Conservation (phyloP, 2,113 vertebrate species). For the Uropsilus gracilis region DNA sequence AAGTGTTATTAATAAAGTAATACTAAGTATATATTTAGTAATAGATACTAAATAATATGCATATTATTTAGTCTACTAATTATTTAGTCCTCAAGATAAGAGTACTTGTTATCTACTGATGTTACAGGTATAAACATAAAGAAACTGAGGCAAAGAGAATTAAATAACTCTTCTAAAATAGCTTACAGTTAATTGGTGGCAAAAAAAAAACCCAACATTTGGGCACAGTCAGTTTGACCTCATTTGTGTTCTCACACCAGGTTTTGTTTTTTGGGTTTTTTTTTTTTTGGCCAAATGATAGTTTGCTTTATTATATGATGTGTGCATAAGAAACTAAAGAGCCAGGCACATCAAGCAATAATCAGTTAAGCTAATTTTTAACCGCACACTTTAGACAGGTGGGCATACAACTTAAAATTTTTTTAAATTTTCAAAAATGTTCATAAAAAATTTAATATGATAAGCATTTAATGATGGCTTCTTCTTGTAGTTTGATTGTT, state of each 20-base stretch:
- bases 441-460: constrained; percentile 88
- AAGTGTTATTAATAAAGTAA: no score
- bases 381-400: constrained; percentile 85
- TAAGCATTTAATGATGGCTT: constrained; percentile 88
- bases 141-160: constrained; percentile 13
- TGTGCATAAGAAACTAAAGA: constrained; percentile 88
- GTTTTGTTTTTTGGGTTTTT: no score
- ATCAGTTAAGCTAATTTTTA: constrained; percentile 82
- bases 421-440: no score
- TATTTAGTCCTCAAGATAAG: constrained; percentile 15
- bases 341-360: constrained; percentile 91
- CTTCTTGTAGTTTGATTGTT: constrained; percentile 87
- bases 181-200: background rate
- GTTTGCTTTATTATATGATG: constrained; percentile 88
- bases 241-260: background rate
- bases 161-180: constrained; percentile 2
- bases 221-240: background rate
- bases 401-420: constrained; percentile 88
- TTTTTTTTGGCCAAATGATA: constrained; percentile 74
- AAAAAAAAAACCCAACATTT: constrained; percentile 12
- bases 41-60: no score
- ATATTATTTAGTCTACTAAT: no score
- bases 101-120: background rate
- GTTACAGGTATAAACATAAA: constrained; percentile 7
- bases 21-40: no score